Evolutionary conservation across 2,113 vertebrate genomes (phyloP).

Genomic region (Indicator maculatus): DNA sequence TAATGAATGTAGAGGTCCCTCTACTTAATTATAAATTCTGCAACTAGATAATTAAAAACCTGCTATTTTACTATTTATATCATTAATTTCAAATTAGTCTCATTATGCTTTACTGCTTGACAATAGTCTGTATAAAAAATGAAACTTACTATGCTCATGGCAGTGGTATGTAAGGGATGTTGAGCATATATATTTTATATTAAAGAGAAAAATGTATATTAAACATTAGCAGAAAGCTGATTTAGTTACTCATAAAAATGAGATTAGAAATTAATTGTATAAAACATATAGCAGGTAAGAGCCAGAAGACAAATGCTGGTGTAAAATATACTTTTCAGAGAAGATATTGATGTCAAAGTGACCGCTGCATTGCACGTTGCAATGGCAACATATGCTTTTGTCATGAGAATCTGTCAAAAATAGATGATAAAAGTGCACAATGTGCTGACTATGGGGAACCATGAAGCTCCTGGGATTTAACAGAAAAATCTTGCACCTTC

Average conservation of each 20-base stretch:
- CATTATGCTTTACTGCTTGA: not conserved
- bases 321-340: not conserved
- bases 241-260: not conserved
- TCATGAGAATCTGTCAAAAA: not conserved
- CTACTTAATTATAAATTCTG: not conserved
- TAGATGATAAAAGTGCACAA: not conserved
- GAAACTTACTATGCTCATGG: not conserved
- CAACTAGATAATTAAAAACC: conserved; percentile 25
- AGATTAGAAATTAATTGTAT: not conserved
- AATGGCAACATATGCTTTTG: not conserved
- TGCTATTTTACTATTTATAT: not conserved
- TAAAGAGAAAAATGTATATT: not conserved
- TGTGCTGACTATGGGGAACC: not conserved
- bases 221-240: not conserved
- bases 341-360: not conserved
- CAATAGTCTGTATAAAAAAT: not conserved
- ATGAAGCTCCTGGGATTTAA: not conserved
- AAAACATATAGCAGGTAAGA: not conserved
- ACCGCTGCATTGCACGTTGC: not conserved
- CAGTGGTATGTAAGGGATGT: not conserved
- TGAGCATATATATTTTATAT: not conserved
- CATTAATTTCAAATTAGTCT: conserved; percentile 1
- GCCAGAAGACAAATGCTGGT: not conserved
- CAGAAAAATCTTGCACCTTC: not conserved
- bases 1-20: not conserved